Percentiles rank a stretch among this genome's conserved stretches.
Evolutionary conservation across 2,888 invertebrate genomes (phyloP).

Genomic region (Tenthredo distinguenda): DNA sequence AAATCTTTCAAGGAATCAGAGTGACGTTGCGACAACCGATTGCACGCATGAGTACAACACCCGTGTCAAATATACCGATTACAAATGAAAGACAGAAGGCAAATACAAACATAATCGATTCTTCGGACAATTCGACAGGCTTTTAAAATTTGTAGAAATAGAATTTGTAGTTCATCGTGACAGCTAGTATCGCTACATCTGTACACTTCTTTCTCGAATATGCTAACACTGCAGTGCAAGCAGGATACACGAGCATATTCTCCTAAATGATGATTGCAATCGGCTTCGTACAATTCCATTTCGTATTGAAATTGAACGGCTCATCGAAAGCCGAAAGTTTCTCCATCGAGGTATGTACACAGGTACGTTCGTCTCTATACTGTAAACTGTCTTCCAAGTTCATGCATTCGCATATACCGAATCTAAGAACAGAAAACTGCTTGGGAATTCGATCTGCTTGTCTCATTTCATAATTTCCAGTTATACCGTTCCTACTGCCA

Average conservation of each 20-base stretch:
- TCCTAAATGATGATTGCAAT: neutral
- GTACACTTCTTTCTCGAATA: neutral
- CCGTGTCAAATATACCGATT: neutral
- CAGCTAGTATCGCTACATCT: neutral
- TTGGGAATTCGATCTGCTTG: neutral
- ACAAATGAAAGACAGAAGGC: constrained; percentile 10
- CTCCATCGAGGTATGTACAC: neutral
- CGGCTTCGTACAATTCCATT: neutral
- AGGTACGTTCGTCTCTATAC: neutral
- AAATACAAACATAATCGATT: constrained; percentile 11
- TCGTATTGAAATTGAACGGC: neutral
- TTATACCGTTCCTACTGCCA: neutral
- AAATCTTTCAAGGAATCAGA: neutral
- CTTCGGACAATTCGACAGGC: neutral
- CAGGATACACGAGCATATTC: neutral
- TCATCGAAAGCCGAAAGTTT: neutral
- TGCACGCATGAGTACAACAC: neutral
- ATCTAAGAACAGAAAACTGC: neutral
- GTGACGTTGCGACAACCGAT: neutral
- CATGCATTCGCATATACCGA: neutral
- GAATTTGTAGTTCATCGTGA: neutral
- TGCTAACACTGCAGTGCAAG: neutral
- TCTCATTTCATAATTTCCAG: neutral
- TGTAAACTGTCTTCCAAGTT: neutral
- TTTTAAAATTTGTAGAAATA: neutral